Conservation (phyloP, 2,888 invertebrate genomes). For the Dascillus cervinus region DNA sequence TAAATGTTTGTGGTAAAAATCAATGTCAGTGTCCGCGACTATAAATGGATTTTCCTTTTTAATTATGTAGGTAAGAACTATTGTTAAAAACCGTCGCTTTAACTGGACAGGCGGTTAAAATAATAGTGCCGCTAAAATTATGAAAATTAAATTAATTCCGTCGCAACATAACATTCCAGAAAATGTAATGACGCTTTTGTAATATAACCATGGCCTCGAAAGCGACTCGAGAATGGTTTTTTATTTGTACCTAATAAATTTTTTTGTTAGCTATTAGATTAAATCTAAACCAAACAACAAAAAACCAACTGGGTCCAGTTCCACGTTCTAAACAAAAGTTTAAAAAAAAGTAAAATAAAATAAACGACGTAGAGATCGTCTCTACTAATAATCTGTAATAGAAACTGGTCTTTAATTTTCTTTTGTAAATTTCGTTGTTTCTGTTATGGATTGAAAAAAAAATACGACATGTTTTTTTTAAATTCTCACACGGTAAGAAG, state of each 20-base stretch:
- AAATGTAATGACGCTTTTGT: no score
- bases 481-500: constrained; percentile 7
- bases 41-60: no score
- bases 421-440: neutral
- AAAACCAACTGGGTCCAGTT: constrained; percentile 1
- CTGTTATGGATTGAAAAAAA: neutral
- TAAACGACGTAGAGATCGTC: neutral
- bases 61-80: no score
- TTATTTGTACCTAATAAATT: neutral
- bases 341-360: neutral
- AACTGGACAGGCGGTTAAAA: no score
- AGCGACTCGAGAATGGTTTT: no score
- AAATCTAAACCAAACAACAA: neutral
- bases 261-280: constrained; percentile 1
- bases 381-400: neutral
- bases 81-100: no score
- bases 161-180: no score
- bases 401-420: neutral
- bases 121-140: no score
- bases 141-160: no score
- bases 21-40: no score
- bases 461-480: constrained; percentile 6
- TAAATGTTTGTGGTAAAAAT: no score
- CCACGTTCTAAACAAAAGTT: neutral
- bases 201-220: no score